phyloP scores from a whole-genome alignment of 92 coral and sea anemone species.

The Ricordea florida region DNA sequence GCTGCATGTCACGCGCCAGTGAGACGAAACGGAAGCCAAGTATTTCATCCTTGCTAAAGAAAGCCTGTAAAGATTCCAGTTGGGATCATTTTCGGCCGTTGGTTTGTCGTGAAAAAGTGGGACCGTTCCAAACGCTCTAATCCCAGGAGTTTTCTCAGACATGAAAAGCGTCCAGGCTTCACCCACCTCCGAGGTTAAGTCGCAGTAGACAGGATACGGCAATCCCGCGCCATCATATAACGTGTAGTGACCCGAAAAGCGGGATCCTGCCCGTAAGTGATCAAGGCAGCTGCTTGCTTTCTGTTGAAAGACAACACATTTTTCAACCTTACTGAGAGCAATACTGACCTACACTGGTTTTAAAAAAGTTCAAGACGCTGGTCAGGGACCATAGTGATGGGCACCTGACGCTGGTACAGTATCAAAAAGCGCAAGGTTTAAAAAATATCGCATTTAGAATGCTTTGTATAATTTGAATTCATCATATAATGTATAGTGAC shows the following conservation, averaged over 20 bases:
- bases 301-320: no score
- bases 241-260: slow-evolving; percentile 29
- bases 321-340: no score
- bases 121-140: neutral
- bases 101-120: slow-evolving; percentile 17
- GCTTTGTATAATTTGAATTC: no score
- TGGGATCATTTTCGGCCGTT: slow-evolving; percentile 15
- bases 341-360: no score
- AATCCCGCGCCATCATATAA: slow-evolving; percentile 13
- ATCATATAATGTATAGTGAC: no score
- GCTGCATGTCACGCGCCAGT: slow-evolving; percentile 72
- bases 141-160: slow-evolving; percentile 40
- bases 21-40: slow-evolving; percentile 27
- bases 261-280: neutral
- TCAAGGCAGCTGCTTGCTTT: slow-evolving; percentile 12
- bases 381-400: no score
- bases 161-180: slow-evolving; percentile 63
- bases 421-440: no score
- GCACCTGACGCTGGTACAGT: no score
- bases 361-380: no score
- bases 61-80: slow-evolving; percentile 55
- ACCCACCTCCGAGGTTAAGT: slow-evolving; percentile 48
- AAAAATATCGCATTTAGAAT: no score
- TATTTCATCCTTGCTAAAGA: slow-evolving; percentile 25
- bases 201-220: slow-evolving; percentile 41